Base-by-base conservation (phyloP, 2,797 vertebrate species). In the Coregonus ussuriensis region DNA sequence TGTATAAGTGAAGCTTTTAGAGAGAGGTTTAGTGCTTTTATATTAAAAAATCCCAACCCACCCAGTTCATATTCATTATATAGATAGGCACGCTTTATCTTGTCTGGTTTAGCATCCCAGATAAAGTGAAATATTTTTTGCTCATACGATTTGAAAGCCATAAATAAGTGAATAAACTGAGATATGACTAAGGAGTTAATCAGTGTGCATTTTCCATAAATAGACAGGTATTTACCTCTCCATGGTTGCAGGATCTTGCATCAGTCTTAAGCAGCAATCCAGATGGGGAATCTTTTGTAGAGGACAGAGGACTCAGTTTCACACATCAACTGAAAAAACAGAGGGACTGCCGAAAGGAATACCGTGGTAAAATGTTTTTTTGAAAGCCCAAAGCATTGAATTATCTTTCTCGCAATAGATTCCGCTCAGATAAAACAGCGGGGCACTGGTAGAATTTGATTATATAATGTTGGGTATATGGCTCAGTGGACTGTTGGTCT, bases 371-470 rank as follows among this genome's bases (percentile, higher is more conserved):
- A 65, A 86, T 72, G 82, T 66, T 81, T 81, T 77, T 66, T 66
- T 79, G 63, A 81, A 79, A 87, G 74, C 77, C 75, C 37, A 33
- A 75, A 84, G 82, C 77, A 1, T 18, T 15, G 74, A 68, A 76
- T 82, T 88, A 80, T 82, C 68, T 79, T 77, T 52, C 82, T 75
- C 14, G 79, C 77, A 86, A 88, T 84, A 83, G 77, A 85, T 80
- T 59, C 37, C 29, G 71, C 75, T 29, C 59, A 77, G 84, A 86
- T 84, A 75, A 84, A 74, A 76, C 74, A 70, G 77, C 25, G 6
- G 76, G 66, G n/a, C 72, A 66, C 66, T 59, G 33, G 25, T 81
- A 62, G 52, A 79, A 75, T 79, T 69, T 29, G 41, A 53, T 53
- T 69, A 79, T 77, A 69, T 6, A 81, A 74, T 6, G 66, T 70